phyloP scores from a whole-genome alignment of 2,888 invertebrate genomes.

The Magallana nippona region DNA sequence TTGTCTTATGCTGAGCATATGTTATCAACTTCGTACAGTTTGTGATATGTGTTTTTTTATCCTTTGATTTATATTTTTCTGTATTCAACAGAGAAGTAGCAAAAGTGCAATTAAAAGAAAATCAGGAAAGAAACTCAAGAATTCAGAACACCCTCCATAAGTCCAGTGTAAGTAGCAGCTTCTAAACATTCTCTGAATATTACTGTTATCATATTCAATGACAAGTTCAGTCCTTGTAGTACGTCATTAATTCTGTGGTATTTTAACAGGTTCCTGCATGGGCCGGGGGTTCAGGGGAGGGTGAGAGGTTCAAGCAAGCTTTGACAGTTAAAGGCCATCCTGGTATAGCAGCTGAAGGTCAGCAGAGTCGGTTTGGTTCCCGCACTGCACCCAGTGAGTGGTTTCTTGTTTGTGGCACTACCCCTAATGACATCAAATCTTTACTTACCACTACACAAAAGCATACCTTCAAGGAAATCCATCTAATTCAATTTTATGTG shows the following conservation, averaged over 20 bases:
- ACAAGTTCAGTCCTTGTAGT: too few species aligned
- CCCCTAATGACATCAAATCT: not conserved
- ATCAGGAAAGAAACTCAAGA: constrained; percentile 64
- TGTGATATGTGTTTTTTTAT: too few species aligned
- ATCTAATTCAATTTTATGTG: too few species aligned
- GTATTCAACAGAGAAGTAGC: constrained; percentile 64
- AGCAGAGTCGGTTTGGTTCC: constrained; percentile 58
- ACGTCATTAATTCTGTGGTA: not conserved
- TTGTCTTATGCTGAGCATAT: too few species aligned
- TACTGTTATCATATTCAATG: too few species aligned
- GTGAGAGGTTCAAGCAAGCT: constrained; percentile 56
- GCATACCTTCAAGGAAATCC: too few species aligned
- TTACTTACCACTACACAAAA: too few species aligned
- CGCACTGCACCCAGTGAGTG: constrained; percentile 65
- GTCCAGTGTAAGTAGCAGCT: constrained; percentile 54
- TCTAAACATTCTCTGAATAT: too few species aligned
- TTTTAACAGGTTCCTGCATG: constrained; percentile 68
- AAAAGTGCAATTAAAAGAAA: constrained; percentile 69
- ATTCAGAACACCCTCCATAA: constrained; percentile 66
- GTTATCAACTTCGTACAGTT: too few species aligned
- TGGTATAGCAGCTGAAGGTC: constrained; percentile 46
- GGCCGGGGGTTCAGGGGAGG: constrained; percentile 72
- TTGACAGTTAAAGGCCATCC: constrained; percentile 56
- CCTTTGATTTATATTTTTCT: too few species aligned
- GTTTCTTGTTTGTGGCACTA: not conserved